Evolutionary conservation across 2,113 vertebrate genomes (phyloP).

Genomic region (Ariopsis seemanni): DNA sequence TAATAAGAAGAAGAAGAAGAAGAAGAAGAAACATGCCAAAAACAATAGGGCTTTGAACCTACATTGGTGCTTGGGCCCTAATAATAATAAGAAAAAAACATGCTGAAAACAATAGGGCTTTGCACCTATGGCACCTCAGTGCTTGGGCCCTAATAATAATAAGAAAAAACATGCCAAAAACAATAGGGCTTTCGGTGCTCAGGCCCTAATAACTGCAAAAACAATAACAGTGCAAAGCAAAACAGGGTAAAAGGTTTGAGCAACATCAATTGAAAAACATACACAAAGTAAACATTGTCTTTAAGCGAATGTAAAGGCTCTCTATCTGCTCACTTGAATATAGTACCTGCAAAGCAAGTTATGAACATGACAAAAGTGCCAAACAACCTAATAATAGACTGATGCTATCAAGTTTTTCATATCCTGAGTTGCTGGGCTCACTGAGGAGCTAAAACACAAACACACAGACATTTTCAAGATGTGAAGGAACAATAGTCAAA

Average conservation of each 20-base stretch:
- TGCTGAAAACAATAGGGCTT: too few species aligned
- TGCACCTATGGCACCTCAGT: too few species aligned
- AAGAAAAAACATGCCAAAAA: too few species aligned
- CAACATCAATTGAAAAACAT: not conserved
- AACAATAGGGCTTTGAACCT: too few species aligned
- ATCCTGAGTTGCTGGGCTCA: constrained; percentile 53
- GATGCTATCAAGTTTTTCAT: constrained; percentile 40
- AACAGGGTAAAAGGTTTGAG: not conserved
- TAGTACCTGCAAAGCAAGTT: not conserved
- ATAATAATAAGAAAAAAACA: too few species aligned
- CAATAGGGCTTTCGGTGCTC: too few species aligned
- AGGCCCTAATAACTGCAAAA: not conserved
- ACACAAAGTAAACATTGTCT: not conserved
- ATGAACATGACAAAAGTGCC: not conserved
- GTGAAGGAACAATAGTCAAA: not conserved
- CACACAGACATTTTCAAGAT: constrained; percentile 18
- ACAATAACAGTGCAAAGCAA: not conserved
- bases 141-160: too few species aligned
- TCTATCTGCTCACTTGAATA: not conserved
- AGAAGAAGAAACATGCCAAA: too few species aligned
- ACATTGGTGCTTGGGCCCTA: too few species aligned
- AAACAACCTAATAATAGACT: constrained; percentile 1
- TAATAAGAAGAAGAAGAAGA: too few species aligned
- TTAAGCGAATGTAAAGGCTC: not conserved
- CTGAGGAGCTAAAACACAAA: not conserved